Evolutionary conservation across 2,888 invertebrate genomes (phyloP).

Genomic region (Ecliptopera silaceata): DNA sequence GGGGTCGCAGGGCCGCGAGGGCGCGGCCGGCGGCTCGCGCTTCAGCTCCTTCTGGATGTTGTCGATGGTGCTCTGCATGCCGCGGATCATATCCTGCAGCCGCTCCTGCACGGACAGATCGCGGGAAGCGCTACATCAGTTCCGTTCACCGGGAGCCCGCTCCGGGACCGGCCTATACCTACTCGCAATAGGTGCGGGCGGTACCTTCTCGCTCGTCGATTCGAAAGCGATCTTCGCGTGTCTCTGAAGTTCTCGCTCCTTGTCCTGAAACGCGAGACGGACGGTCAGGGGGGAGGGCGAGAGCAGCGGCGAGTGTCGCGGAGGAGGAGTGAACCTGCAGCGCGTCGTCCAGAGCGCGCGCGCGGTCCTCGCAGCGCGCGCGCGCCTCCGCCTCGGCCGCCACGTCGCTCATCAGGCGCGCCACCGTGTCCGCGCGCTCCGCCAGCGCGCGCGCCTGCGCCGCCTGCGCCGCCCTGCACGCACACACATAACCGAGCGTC

Average conservation of each 20-base stretch:
- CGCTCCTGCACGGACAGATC: slow-evolving; percentile 46
- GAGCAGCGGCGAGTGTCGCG: not conserved
- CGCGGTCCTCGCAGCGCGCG: slow-evolving; percentile 39
- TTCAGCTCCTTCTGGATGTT: slow-evolving; percentile 66
- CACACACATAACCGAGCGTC: not conserved
- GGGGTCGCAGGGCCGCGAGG: not conserved
- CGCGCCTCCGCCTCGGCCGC: slow-evolving; percentile 43
- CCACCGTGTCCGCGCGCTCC: slow-evolving; percentile 44
- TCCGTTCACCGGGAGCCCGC: not conserved
- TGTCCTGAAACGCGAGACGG: slow-evolving; percentile 41
- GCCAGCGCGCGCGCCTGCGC: slow-evolving; percentile 39
- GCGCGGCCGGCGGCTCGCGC: slow-evolving; percentile 38
- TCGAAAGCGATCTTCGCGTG: slow-evolving; percentile 57
- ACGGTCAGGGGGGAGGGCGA: not conserved
- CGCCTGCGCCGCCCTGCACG: not conserved
- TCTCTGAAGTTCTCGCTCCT: slow-evolving; percentile 53
- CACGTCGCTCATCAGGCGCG: slow-evolving; percentile 52
- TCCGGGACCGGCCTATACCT: not conserved
- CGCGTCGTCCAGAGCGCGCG: not conserved
- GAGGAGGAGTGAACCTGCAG: not conserved
- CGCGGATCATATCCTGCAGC: slow-evolving; percentile 54
- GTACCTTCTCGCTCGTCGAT: slow-evolving; percentile 58
- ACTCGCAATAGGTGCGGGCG: not conserved
- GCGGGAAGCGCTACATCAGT: no score
- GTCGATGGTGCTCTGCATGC: slow-evolving; percentile 61